Base-by-base conservation (phyloP, 2,888 invertebrate genomes). In the Pyralis farinalis region DNA sequence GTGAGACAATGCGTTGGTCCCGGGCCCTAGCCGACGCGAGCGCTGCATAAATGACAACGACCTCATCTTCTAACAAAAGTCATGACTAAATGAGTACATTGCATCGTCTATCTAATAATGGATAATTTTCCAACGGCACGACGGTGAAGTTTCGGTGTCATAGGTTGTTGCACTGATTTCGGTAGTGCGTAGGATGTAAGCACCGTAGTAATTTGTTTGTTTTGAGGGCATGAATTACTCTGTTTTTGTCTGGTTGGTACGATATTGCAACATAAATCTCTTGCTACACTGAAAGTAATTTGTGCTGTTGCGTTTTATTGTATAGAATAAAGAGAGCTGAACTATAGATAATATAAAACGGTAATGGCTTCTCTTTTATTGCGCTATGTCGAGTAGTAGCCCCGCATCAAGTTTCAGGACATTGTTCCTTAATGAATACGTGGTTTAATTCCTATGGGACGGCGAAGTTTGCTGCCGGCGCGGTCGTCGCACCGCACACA, bases 1-100 rank as follows among this genome's bases (percentile, higher is more conserved):
- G 66, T 53, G 83, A 73, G 82, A 84, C 87, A 83, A 85, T 86
- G 87, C 87, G 85, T 85, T 85, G 87, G 87, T 86, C 86, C 77
- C 66, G 55, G 46, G 61, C 51, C 48, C 44, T 37, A 31, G 22
- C 11, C 22, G 20, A 28, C 37, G 37, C 43, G 28, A 27, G 34
- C 37, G 40, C 35, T 38, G 40, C 33, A 22, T 31, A 34, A 28
- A 41, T 33, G 39, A 44, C 42, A 42, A 40, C 40, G 43, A 37
- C 42, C 42, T 40, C 40, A 21, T 16, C 37, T 5, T 21, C n/a
- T 25, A n/a, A 4, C 16, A 16, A 3, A 16, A 16, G 16, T 3
- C 16, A 16, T 16, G 16, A 16, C 4, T 16, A 16, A 16, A 16
- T 16, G 2, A 16, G 4, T 16, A 16, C 16, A 4, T 4, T 7